Base-by-base conservation (phyloP, 2,797 vertebrate genomes). In the Mus spretus region DNA sequence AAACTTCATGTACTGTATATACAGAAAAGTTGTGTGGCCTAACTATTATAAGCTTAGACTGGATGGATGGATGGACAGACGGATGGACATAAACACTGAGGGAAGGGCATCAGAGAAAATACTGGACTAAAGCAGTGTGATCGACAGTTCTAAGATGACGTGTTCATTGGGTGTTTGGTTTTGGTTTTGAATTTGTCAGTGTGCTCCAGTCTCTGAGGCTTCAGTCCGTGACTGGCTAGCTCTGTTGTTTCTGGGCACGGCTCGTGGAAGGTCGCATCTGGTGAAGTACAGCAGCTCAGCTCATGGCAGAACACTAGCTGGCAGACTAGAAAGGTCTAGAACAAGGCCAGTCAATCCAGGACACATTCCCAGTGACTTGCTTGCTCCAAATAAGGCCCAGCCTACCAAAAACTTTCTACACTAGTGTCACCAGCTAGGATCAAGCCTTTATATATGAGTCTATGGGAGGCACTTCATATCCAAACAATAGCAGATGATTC, bases 11-110 rank as follows among this genome's bases (percentile, higher is more conserved):
- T 67, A 26, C 28, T 89, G 13, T 77, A 94, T 74, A 93, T 59
- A 91, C 9, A 96, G 26, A 88, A 96, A 97, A 77, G n/a, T 7
- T 84, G 13, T 87, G 13, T 14, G 96, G 63, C 31, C 77, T 94
- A 74, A 93, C 44, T 70, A 89, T 94, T 93, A 77, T 53, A 34
- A 17, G 86, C 22, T 90, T 86, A 89, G 26, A n/a, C 93, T 34
- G 50, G 22, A 89, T 15, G 31, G 80, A 83, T 61, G 59, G 61
- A 88, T 57, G 9, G 13, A 61, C 9, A 2, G 61, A 88, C 40
- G 10, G 13, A 53, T 7, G 19, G 31, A 82, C 19, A 37, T 65
- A 75, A 44, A 90, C 26, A 84, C 0, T 63, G 19, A 20, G 24
- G 34, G 20, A 28, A 15, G 79, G 65, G 63, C n/a, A 93, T 77